A percentile compares a stretch with the other conserved stretches of the same genome.
Conservation (phyloP, 2,888 invertebrate genomes). For the Netelia melanura region DNA sequence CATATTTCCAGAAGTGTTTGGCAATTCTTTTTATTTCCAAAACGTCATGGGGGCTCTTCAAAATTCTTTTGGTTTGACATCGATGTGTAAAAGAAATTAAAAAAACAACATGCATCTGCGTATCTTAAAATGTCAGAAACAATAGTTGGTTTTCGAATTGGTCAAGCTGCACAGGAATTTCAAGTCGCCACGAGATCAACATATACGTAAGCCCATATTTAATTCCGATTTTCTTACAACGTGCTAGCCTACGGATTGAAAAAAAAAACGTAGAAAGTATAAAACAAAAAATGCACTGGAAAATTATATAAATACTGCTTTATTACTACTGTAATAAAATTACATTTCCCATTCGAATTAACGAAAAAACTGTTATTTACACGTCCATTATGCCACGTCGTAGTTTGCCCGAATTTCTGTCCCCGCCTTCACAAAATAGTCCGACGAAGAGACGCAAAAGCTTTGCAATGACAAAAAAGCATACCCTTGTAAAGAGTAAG, state of each 20-base stretch:
- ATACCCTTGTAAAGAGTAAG: conserved; percentile 1
- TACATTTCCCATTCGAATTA: no score
- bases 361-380: neutral
- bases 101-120: neutral
- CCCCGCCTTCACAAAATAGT: conserved; percentile 12
- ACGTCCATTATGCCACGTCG: neutral
- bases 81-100: neutral
- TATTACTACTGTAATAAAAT: no score
- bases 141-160: no score
- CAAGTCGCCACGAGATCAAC: no score
- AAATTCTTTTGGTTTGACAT: conserved; percentile 1
- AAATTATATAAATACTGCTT: no score
- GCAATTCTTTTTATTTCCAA: neutral
- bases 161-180: no score
- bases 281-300: no score
- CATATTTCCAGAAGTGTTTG: neutral
- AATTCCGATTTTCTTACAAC: no score
- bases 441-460: conserved; percentile 16
- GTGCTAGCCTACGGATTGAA: no score
- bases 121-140: no score
- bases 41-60: neutral
- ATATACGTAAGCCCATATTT: no score
- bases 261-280: no score
- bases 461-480: conserved; percentile 7
- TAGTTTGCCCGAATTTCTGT: neutral